Base-by-base conservation (phyloP, 2,888 invertebrate genomes). In the Pyrochroa serraticornis region DNA sequence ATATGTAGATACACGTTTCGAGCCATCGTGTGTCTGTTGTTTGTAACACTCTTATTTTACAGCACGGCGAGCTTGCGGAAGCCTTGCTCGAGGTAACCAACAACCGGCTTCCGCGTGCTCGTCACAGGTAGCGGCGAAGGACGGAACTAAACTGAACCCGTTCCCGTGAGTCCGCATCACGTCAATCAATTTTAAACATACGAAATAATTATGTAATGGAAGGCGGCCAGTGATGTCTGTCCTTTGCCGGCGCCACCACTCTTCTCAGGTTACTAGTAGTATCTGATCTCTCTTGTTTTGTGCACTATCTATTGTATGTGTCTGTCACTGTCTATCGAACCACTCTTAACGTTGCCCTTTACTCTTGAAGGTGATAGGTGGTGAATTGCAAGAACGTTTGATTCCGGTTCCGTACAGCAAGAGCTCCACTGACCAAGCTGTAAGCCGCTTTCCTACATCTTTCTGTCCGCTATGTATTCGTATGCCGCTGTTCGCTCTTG, bases 321-420 rank as follows among this genome's bases (percentile, higher is more conserved):
- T 77, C 77, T 80, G 70, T 78, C 78, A 77, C 81, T 81, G 80
- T 82, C 82, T 83, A 82, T 82, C 79, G 77, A 82, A 82, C 78
- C 82, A 81, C 82, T 88, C 88, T 89, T 88, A 87, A 87, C 88
- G 87, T 89, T 88, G 84, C 87, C 88, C 85, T 90, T 91, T 90
- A 88, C 89, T 91, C 88, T 91, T 93, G 89, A 93, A 97, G 97
- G 96, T 97, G 91, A 97, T 97, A 93, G 96, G 96, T 91, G 97
- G 97, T 87, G 95, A 96, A 89, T 95, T 95, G 88, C 95, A 96
- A 91, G 96, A 96, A 88, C 94, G 96, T 87, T 93, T 97, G 91
- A 96, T 97, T 85, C 95, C 97, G 85, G 96, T 97, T 85, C 97
- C 96, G 85, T 96, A 96, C 92, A 96, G 96, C 95, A 96, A 96